Percentiles rank a stretch among this genome's conserved stretches.
phyloP scores from a whole-genome alignment of 2,797 vertebrate species.

The Dendrocincla tyrannina region DNA sequence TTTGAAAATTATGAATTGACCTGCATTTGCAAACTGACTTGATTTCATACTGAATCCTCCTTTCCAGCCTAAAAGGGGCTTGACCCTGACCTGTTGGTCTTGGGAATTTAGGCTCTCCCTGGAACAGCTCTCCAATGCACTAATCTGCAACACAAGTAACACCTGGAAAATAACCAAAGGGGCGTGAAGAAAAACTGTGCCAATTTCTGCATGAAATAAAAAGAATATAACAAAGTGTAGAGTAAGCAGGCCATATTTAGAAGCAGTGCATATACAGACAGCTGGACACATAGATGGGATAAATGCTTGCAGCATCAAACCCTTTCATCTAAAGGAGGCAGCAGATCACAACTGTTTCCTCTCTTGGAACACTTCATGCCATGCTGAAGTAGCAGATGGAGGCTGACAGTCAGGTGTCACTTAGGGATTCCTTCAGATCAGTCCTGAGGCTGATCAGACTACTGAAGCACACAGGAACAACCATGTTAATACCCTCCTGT shows the following conservation, averaged over 20 bases:
- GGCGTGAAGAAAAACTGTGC: background rate
- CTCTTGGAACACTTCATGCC: background rate
- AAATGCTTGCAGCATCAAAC: background rate
- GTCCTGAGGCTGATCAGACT: background rate
- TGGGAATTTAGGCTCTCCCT: background rate
- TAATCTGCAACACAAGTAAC: background rate
- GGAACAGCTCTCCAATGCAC: background rate
- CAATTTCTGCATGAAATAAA: background rate
- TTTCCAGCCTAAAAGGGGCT: background rate
- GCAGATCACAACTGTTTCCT: background rate
- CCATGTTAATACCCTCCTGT: background rate
- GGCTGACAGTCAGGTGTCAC: background rate
- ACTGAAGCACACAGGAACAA: background rate
- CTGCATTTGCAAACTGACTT: background rate
- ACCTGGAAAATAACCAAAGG: background rate
- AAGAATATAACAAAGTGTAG: background rate
- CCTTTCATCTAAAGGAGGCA: background rate
- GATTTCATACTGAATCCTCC: background rate
- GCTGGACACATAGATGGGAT: background rate
- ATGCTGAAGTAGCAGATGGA: constrained; percentile 16
- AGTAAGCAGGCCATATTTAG: background rate
- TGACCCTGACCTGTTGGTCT: fast-evolving
- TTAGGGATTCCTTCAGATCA: background rate
- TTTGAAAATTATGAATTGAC: background rate
- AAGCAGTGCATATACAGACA: background rate